Evolutionary conservation across 2,113 vertebrate genomes (phyloP).

Genomic region (Alethe castanea): DNA sequence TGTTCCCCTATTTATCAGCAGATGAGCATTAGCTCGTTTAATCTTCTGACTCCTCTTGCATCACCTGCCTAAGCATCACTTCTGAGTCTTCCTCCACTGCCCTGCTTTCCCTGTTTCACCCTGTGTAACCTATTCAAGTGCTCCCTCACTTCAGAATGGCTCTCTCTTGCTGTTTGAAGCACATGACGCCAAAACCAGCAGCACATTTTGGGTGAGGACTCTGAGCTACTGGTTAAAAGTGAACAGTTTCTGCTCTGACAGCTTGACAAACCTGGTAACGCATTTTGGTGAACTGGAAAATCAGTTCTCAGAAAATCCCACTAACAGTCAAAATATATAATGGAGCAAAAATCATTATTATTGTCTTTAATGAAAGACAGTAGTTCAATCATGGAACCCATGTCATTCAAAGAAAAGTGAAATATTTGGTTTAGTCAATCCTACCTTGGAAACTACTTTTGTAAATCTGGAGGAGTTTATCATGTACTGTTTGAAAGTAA

Average conservation of each 20-base stretch:
- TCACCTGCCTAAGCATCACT: not conserved
- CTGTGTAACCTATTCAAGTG: not conserved
- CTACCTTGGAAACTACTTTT: not conserved
- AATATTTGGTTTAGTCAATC: not conserved
- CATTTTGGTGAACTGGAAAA: not conserved
- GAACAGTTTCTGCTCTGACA: not conserved
- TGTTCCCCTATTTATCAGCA: not conserved
- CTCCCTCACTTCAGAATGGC: fast-evolving
- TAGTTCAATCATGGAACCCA: not conserved
- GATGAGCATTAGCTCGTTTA: not conserved
- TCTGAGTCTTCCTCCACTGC: not conserved
- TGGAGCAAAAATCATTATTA: not conserved
- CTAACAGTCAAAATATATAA: not conserved
- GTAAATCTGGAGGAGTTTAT: not conserved
- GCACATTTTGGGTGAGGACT: not conserved
- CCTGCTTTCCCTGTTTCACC: not conserved
- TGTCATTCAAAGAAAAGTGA: not conserved
- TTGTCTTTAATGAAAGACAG: not conserved
- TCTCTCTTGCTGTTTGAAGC: not conserved
- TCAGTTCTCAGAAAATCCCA: not conserved
- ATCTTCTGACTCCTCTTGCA: not conserved
- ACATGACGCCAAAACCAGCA: fast-evolving
- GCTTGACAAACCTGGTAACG: not conserved
- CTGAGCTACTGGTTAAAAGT: not conserved
- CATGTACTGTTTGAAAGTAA: not conserved